Percentiles rank a stretch among this genome's conserved stretches.
These are phyloP conservation scores for Camptogramma bilineatum DNA, from an alignment of 2,888 invertebrate species.

Conservation along the genomic window DNA sequence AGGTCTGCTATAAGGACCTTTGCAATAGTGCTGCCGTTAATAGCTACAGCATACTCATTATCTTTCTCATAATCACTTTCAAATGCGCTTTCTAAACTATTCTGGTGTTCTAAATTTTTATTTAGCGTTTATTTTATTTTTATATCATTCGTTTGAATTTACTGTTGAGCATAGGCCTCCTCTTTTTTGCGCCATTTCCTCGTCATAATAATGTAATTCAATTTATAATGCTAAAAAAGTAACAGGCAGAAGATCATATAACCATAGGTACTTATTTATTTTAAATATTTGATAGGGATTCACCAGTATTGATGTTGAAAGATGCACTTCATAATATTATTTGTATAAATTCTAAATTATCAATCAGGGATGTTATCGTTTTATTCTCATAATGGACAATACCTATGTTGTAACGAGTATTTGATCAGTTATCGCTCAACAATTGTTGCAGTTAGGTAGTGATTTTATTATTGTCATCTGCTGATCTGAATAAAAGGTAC, in stretches of 20 bases:
- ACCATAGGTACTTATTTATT: too few species aligned
- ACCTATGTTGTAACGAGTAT: neutral
- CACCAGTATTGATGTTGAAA: neutral
- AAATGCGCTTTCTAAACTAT: conserved; percentile 33
- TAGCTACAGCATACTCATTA: conserved; percentile 46
- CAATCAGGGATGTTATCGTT: neutral
- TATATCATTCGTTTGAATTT: too few species aligned
- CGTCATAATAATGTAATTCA: too few species aligned
- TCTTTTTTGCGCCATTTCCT: too few species aligned
- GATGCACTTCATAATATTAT: neutral
- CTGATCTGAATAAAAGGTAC: neutral
- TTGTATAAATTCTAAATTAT: neutral
- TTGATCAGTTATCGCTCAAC: neutral
- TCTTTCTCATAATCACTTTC: conserved; percentile 29
- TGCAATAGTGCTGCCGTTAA: conserved; percentile 65
- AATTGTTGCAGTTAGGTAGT: too few species aligned
- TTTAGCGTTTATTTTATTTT: neutral
- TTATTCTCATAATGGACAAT: neutral
- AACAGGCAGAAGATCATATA: too few species aligned
- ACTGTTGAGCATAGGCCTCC: too few species aligned
- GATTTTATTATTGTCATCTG: neutral
- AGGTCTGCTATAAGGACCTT: conserved; percentile 65
- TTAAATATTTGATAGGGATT: too few species aligned
- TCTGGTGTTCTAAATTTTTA: neutral
- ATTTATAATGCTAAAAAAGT: too few species aligned